A percentile compares a stretch with the other conserved stretches of the same genome.
phyloP scores from a whole-genome alignment of 92 coral and sea anemone species.

The Phenganax marumi region DNA sequence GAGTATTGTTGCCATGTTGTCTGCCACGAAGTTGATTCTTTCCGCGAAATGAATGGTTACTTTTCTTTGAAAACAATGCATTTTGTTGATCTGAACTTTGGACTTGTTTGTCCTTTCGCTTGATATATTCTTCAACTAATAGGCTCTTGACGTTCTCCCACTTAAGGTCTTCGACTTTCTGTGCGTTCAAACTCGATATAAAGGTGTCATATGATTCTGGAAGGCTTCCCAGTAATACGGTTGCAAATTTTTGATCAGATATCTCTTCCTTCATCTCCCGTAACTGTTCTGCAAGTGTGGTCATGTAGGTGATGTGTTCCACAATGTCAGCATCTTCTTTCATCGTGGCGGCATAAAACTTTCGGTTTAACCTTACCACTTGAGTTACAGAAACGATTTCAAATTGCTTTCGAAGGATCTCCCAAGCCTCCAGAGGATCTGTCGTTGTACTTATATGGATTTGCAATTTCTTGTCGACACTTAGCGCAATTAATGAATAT shows the following conservation, averaged over 20 bases:
- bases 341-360: conserved; percentile 44
- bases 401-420: conserved; percentile 29
- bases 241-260: conserved; percentile 65
- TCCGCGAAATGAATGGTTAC: neutral
- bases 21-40: neutral
- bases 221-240: conserved; percentile 62
- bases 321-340: conserved; percentile 33
- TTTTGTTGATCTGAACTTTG: neutral
- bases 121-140: conserved; percentile 53
- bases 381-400: conserved; percentile 38
- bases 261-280: conserved; percentile 59
- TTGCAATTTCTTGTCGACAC: conserved; percentile 1
- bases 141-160: conserved; percentile 60
- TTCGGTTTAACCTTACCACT: conserved; percentile 25
- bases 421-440: conserved; percentile 33
- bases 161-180: conserved; percentile 58
- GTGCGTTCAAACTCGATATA: conserved; percentile 57
- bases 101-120: conserved; percentile 40
- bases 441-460: conserved; percentile 21
- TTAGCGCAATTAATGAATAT: neutral
- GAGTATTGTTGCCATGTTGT: neutral
- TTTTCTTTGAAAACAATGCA: neutral
- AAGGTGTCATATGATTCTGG: conserved; percentile 66
- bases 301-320: conserved; percentile 39
- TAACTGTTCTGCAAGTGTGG: conserved; percentile 48